Percentiles rank a stretch among this genome's conserved stretches.
Evolutionary conservation across 1,140 invertebrate species (phyloP).

Genomic region (Colletes gigas): DNA sequence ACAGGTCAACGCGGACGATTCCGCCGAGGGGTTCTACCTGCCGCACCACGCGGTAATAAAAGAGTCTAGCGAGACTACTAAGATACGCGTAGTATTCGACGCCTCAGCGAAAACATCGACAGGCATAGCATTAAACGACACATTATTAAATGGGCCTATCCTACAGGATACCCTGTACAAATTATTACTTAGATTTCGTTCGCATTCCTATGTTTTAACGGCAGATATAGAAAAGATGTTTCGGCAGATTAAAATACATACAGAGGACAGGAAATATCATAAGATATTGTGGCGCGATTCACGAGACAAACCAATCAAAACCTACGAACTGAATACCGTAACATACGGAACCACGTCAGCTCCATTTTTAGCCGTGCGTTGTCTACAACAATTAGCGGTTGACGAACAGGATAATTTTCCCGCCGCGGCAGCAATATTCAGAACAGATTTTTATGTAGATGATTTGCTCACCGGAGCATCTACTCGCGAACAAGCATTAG

Average conservation of each 20-base stretch:
- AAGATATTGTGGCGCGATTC: not conserved
- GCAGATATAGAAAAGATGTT: constrained; percentile 14
- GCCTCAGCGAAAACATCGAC: not conserved
- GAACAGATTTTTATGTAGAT: not conserved
- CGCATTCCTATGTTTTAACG: not conserved
- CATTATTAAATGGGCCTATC: not conserved
- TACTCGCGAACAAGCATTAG: not conserved
- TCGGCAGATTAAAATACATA: not conserved
- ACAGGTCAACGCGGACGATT: not conserved
- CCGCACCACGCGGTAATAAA: constrained; percentile 11
- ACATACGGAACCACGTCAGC: too few relatives aligned
- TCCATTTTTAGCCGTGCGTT: not conserved
- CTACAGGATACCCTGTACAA: not conserved
- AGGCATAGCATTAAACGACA: not conserved
- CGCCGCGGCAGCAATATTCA: not conserved
- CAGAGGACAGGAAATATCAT: not conserved
- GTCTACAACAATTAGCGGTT: not conserved
- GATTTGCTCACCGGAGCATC: too few relatives aligned
- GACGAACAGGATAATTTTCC: not conserved
- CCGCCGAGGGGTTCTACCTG: not conserved
- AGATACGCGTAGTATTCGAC: not conserved
- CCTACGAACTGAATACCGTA: not conserved
- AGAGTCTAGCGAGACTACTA: not conserved
- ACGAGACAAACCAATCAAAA: not conserved
- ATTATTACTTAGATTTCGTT: not conserved